These are phyloP conservation scores for Uropsilus gracilis DNA, from an alignment of 2,113 vertebrate genomes.

Conservation along the genomic window DNA sequence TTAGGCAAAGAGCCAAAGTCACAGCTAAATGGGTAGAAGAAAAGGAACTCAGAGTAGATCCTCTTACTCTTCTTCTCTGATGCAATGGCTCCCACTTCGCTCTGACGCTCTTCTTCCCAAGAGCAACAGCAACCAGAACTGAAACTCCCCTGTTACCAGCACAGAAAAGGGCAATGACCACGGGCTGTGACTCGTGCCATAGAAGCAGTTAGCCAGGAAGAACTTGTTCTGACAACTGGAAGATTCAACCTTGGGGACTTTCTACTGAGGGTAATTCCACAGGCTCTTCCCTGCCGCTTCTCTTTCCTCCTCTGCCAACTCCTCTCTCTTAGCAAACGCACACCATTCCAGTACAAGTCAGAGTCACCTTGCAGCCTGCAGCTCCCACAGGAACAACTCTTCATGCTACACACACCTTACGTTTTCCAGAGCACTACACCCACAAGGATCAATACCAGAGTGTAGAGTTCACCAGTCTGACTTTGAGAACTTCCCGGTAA, in stretches of 20 bases:
- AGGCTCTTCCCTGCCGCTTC: neutral
- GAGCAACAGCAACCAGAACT: neutral
- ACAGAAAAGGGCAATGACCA: neutral
- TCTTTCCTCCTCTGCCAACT: neutral
- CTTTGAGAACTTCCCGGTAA: neutral
- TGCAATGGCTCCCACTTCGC: neutral
- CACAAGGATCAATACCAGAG: neutral
- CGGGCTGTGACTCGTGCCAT: neutral
- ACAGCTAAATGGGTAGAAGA: neutral
- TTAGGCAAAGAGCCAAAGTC: slow-evolving; percentile 9
- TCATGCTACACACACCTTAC: neutral
- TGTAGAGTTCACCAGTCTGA: neutral
- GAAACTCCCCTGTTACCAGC: neutral
- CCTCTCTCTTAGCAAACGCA: neutral
- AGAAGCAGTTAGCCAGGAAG: neutral
- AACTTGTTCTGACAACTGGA: slow-evolving; percentile 56
- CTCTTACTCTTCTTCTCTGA: neutral
- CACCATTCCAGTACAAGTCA: neutral
- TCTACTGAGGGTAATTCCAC: slow-evolving; percentile 63
- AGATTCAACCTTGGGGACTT: slow-evolving; percentile 37
- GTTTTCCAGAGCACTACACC: neutral
- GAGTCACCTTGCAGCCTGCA: neutral
- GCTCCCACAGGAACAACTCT: neutral
- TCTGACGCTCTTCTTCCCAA: neutral
- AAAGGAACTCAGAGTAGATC: neutral